Evolutionary conservation across 2,888 invertebrate species (phyloP).

Genomic region (Ophraella communa): DNA sequence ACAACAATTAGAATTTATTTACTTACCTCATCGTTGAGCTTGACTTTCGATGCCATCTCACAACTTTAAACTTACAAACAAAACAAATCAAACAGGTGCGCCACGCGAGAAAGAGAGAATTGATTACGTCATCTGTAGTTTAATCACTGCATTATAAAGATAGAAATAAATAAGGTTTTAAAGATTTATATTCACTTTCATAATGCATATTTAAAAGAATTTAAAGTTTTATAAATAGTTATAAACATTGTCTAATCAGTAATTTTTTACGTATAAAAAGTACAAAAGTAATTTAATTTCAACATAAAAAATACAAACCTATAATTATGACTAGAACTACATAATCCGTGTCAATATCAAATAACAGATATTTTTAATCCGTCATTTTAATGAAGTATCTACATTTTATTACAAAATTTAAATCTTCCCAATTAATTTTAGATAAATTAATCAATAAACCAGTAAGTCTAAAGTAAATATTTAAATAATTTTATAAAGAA

Average conservation of each 20-base stretch:
- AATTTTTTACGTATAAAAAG: neutral
- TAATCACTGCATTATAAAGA: conserved; percentile 1
- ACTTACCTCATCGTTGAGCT: conserved; percentile 58
- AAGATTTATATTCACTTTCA: neutral
- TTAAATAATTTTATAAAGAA: too few relatives aligned
- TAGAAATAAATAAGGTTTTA: neutral
- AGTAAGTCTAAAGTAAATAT: too few relatives aligned
- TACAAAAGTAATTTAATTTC: neutral
- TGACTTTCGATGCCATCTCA: conserved; percentile 55
- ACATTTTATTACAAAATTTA: too few relatives aligned
- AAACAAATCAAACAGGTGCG: conserved; percentile 29
- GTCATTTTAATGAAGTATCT: too few relatives aligned
- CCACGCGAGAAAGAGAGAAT: conserved; percentile 15
- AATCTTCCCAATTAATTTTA: too few relatives aligned
- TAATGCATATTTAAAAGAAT: neutral
- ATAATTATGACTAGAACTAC: too few relatives aligned
- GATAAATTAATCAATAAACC: too few relatives aligned
- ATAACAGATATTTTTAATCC: too few relatives aligned
- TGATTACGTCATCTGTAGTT: conserved; percentile 19
- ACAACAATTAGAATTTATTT: conserved; percentile 20
- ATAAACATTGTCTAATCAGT: neutral
- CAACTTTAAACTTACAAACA: conserved; percentile 26
- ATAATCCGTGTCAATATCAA: too few relatives aligned
- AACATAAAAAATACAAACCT: too few relatives aligned
- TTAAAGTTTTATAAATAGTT: neutral